Base-by-base conservation (phyloP, 1,140 invertebrate species). In the Conopomorpha cramerella region DNA sequence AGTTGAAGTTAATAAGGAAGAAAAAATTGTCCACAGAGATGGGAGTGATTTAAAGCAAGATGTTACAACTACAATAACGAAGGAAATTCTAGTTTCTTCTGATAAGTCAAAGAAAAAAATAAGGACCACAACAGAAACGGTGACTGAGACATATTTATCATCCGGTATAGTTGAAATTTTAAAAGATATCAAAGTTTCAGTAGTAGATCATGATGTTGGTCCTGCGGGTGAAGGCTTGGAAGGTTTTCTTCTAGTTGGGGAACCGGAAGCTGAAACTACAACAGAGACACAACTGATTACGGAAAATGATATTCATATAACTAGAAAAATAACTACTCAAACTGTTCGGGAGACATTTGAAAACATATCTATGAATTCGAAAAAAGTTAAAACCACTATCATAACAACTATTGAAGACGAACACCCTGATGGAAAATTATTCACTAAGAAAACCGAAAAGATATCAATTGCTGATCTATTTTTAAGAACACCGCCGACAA, bases 391-490 rank as follows among this genome's bases (percentile, higher is more conserved):
- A 50, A 74, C 62, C 15, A 67, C 52, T 16, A 45, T 66, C n/a
- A 63, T 55, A 47, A 73, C 70, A 3, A 48, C 55, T 2, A 59
- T 49, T 31, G 65, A 72, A 59, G 74, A 79, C 45, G 61, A 77
- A 49, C 48, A 68, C 46, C 72, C 74, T 15, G 67, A 79, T 53
- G 77, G 77, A 2, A 65, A 67, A 16, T 51, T 76, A 28, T 46
- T 77, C 30, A 74, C 63, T 8, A 76, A 73, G 39, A 76, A 60
- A 36, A 76, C 59, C 43, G 73, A 72, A 51, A 77, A 73, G 47
- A 55, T 78, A 10, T 62, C 63, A 8, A 58, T 73, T 17, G 55
- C 59, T 29, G 77, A 79, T 47, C 43, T 77, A 34, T 49, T 53
- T 7, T 29, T 51, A 10, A 60, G 55, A 46, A 43, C 39, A 10